Percentiles rank a stretch among this genome's conserved stretches.
Evolutionary conservation across 1,140 invertebrate genomes (phyloP).

Genomic region (Caenorhabditis inopinata): DNA sequence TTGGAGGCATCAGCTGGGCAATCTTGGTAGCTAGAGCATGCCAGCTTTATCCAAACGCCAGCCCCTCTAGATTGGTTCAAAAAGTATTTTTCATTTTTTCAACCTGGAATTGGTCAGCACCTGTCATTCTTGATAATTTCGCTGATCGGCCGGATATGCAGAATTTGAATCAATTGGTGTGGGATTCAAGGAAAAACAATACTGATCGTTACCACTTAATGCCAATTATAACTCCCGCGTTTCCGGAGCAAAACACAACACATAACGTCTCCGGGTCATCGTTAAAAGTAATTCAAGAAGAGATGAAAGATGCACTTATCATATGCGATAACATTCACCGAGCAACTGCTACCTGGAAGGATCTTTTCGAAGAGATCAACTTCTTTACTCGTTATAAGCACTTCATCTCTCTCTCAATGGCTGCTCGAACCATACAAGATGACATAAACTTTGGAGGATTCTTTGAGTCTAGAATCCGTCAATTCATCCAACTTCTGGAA

Average conservation of each 20-base stretch:
- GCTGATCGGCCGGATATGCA: conserved; percentile 67
- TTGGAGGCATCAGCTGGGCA: conserved; percentile 98
- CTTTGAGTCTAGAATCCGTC: conserved; percentile 91
- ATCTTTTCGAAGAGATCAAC: conserved; percentile 88
- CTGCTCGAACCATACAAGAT: conserved; percentile 53
- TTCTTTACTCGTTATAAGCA: conserved; percentile 91
- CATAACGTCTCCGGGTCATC: conserved; percentile 95
- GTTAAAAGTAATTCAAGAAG: conserved; percentile 86
- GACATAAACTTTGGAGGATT: conserved; percentile 74
- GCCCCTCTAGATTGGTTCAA: conserved; percentile 87
- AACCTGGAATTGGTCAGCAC: conserved; percentile 96
- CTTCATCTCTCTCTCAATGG: conserved; percentile 55
- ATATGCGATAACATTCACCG: conserved; percentile 84
- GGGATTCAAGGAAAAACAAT: conserved; percentile 76
- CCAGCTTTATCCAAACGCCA: conserved; percentile 95
- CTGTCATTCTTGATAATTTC: conserved; percentile 88
- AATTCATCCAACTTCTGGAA: conserved; percentile 87
- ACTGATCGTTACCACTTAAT: conserved; percentile 78
- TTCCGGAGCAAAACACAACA: conserved; percentile 99
- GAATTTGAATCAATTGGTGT: conserved; percentile 70
- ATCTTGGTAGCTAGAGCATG: conserved; percentile 97
- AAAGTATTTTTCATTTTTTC: conserved; percentile 98
- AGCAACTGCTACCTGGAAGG: conserved; percentile 81
- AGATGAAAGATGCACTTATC: conserved; percentile 74
- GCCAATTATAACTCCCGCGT: conserved; percentile 99